Base-by-base conservation (phyloP, 2,797 vertebrate genomes). In the Tauraco hartlaubi region DNA sequence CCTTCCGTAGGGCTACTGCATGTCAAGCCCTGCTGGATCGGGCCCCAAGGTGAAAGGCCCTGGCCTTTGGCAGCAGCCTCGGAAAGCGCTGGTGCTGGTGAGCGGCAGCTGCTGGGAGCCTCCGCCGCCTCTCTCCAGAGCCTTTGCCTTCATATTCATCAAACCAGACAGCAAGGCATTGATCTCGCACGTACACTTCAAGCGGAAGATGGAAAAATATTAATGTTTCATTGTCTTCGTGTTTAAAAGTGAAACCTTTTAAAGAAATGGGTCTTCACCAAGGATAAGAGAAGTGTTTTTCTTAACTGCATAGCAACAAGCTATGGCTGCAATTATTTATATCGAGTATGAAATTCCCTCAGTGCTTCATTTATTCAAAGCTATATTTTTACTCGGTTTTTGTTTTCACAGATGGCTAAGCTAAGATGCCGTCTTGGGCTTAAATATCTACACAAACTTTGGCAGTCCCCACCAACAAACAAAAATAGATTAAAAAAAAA, bases 381-480 rank as follows among this genome's bases (percentile, higher is more conserved):
- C 84, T 95, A 31, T 92, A 92, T 96, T 97, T 97, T 94, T 76
- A 88, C 78, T 87, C 2, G 1, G 15, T 64, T 96, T 84, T 97
- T 97, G 94, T 96, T 97, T 96, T 95, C 96, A 96, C 90, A 96
- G 91, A 96, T 96, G 94, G 94, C 92, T 97, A 93, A 94, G 86
- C 90, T 96, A 96, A 93, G 90, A 96, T 78, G 92, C 81, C 1
- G 52, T 96, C 88, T 97, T 95, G 90, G 91, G 93, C 85, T 97
- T 96, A 92, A 97, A 95, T 92, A 97, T 95, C 87, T 94, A 80
- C 84, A 92, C 79, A 90, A 85, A 88, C 59, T 88, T 84, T 96
- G 82, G 87, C 94, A 95, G 85, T 92, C 79, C 62, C 61, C 73
- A 92, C 69, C 88, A 94, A 96, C 92, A 93, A 97, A 95, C 75